A percentile compares a stretch with the other conserved stretches of the same genome.
Conservation (phyloP, 2,888 invertebrate genomes). For the Trichopoda pennipes region DNA sequence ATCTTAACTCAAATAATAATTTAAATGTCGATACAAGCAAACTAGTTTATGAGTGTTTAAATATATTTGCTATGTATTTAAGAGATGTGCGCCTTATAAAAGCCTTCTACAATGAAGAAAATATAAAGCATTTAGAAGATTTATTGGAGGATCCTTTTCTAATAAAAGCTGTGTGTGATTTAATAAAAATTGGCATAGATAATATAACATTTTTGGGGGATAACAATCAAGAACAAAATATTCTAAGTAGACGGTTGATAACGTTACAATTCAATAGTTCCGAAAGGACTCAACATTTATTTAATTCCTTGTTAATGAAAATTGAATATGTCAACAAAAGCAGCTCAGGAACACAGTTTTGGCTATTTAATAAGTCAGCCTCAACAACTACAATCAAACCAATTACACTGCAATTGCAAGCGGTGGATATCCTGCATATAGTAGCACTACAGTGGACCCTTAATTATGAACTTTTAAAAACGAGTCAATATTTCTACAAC, state of each 20-base stretch:
- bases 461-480: conserved; percentile 78
- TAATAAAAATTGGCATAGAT: conserved; percentile 80
- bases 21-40: conserved; percentile 38
- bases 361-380: conserved; percentile 47
- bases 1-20: conserved; percentile 29
- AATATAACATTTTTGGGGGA: conserved; percentile 78
- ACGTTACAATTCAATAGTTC: conserved; percentile 77
- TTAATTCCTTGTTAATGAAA: conserved; percentile 72
- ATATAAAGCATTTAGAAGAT: conserved; percentile 78
- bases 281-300: conserved; percentile 73
- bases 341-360: conserved; percentile 44
- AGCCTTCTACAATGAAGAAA: conserved; percentile 78
- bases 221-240: conserved; percentile 75
- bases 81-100: conserved; percentile 79
- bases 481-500: conserved; percentile 77
- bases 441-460: conserved; percentile 79
- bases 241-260: conserved; percentile 75
- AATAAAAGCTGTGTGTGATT: conserved; percentile 77
- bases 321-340: conserved; percentile 57
- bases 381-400: background rate
- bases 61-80: conserved; percentile 78
- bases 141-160: conserved; percentile 76
- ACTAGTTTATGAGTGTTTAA: conserved; percentile 77
- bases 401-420: conserved; percentile 68
- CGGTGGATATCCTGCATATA: conserved; percentile 76